Evolutionary conservation across 2,113 vertebrate genomes (phyloP).

Genomic region (Rafetus swinhoei): DNA sequence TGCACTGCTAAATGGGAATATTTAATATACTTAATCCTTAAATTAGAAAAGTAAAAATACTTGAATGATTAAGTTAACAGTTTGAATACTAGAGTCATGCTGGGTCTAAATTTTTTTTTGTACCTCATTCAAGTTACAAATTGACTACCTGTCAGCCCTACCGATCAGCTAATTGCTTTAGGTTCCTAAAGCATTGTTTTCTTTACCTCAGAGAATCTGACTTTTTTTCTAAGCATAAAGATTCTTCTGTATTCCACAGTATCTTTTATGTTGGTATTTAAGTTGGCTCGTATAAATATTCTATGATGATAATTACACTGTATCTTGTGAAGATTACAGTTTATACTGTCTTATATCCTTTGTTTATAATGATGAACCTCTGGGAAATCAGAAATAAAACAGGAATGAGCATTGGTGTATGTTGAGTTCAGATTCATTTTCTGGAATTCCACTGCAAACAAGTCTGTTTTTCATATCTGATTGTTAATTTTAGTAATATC

Average conservation of each 20-base stretch:
- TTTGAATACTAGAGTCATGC: neutral
- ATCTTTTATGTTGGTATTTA: neutral
- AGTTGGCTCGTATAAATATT: neutral
- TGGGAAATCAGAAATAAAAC: neutral
- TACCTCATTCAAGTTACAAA: neutral
- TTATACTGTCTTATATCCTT: neutral
- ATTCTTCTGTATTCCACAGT: neutral
- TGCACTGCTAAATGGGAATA: neutral
- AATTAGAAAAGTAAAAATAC: neutral
- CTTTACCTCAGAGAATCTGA: neutral
- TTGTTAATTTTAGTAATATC: neutral
- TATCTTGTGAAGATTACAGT: neutral
- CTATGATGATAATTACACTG: neutral
- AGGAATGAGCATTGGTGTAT: neutral
- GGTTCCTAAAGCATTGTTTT: slow-evolving; percentile 23
- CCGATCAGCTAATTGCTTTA: slow-evolving; percentile 5
- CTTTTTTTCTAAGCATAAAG: neutral
- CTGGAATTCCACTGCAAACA: neutral
- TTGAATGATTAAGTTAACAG: neutral
- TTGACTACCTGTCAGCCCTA: slow-evolving; percentile 1
- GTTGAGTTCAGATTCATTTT: neutral
- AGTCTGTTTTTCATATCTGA: neutral
- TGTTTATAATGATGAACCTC: neutral
- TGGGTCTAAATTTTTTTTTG: neutral
- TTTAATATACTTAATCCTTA: neutral